These are phyloP conservation scores for Ochlodes sylvanus DNA, from an alignment of 2,888 invertebrate genomes.

Conservation along the genomic window DNA sequence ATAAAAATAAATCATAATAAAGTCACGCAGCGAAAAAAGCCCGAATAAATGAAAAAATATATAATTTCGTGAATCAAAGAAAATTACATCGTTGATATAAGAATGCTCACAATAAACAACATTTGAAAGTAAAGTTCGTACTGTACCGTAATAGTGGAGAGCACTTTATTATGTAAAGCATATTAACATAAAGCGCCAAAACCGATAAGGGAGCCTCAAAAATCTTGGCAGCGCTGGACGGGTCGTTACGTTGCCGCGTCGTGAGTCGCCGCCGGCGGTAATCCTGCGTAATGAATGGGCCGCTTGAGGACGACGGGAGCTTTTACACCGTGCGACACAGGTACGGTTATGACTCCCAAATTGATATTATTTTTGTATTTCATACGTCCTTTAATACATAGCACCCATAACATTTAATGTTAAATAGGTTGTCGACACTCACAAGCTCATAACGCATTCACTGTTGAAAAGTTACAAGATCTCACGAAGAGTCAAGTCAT, in stretches of 20 bases:
- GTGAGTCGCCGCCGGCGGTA: conserved; percentile 19
- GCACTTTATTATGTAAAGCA: not conserved
- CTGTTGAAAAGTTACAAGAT: too few species aligned
- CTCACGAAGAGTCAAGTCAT: too few species aligned
- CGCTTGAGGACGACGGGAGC: conserved; percentile 17
- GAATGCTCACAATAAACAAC: too few species aligned
- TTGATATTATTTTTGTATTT: too few species aligned
- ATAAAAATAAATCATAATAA: too few species aligned
- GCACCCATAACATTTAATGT: too few species aligned
- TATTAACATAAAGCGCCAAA: conserved; percentile 13
- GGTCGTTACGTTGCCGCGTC: conserved; percentile 14
- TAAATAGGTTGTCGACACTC: too few species aligned
- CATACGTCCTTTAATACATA: too few species aligned
- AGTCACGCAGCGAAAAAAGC: too few species aligned
- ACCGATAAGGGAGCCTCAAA: conserved; percentile 13
- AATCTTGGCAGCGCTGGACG: conserved; percentile 12
- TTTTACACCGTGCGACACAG: conserved; percentile 3
- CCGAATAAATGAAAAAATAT: not conserved
- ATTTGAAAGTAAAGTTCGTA: too few species aligned
- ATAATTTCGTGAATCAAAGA: not conserved
- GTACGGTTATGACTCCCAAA: not conserved
- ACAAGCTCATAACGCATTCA: too few species aligned
- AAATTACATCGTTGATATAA: too few species aligned
- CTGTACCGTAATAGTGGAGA: not conserved
- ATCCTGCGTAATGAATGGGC: conserved; percentile 29